Evolutionary conservation across 2,888 invertebrate genomes (phyloP).

Genomic region (Eurytoma adleriae): DNA sequence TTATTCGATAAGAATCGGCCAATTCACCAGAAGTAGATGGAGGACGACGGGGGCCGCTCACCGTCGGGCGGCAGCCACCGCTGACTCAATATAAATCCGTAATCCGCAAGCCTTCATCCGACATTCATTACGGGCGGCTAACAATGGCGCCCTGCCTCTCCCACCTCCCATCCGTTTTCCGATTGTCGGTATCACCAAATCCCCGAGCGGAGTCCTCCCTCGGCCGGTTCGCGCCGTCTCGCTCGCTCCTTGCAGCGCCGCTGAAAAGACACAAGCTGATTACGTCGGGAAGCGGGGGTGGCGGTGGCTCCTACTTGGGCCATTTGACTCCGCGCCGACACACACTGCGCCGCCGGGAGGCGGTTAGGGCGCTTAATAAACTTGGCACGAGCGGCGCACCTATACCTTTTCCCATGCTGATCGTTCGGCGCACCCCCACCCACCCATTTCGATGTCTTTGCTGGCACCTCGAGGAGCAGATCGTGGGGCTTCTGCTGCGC

Average conservation of each 20-base stretch:
- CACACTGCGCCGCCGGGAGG: not conserved
- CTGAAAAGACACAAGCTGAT: conserved; percentile 46
- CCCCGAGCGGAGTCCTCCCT: not conserved
- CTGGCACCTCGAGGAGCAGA: too few relatives aligned
- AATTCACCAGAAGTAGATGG: conserved; percentile 7
- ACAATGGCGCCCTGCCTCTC: conserved; percentile 22
- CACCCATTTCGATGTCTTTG: too few relatives aligned
- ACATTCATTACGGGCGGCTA: conserved; percentile 49
- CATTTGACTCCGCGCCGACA: conserved; percentile 25
- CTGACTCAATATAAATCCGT: conserved; percentile 43
- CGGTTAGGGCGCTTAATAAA: conserved; percentile 10
- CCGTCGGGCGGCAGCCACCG: not conserved
- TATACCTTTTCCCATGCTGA: not conserved
- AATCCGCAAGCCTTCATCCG: conserved; percentile 41
- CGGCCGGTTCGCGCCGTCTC: not conserved
- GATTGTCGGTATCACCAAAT: conserved; percentile 35
- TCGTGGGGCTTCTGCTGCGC: too few relatives aligned
- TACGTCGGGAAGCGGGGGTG: not conserved
- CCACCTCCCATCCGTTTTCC: not conserved
- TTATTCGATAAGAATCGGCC: conserved; percentile 38
- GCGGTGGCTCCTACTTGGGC: not conserved
- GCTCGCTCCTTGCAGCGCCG: not conserved
- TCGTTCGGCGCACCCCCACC: not conserved
- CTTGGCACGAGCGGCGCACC: not conserved
- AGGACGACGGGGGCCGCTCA: not conserved